phyloP scores from a whole-genome alignment of 2,797 vertebrate genomes.

The Coregonus ussuriensis region DNA sequence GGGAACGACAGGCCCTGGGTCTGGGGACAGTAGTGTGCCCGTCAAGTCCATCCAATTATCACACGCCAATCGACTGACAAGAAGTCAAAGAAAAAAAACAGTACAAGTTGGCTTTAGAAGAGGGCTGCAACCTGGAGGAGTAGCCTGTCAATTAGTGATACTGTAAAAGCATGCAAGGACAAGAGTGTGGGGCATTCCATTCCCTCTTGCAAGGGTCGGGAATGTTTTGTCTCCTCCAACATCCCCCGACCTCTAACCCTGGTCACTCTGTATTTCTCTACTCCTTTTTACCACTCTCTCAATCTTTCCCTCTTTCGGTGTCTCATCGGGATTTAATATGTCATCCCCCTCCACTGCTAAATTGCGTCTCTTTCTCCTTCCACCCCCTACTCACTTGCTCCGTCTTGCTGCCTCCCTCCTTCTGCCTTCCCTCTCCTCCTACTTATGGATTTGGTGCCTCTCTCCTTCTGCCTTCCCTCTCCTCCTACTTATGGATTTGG shows the following conservation, averaged over 20 bases:
- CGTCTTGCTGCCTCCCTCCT: slow-evolving; percentile 22
- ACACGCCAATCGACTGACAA: slow-evolving; percentile 58
- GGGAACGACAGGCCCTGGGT: slow-evolving; percentile 55
- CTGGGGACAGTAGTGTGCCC: slow-evolving; percentile 54
- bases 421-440: slow-evolving; percentile 55
- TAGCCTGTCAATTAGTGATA: slow-evolving; percentile 70
- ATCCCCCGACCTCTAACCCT: slow-evolving; percentile 11
- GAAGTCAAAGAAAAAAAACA: slow-evolving; percentile 8
- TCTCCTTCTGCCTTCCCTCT: no score
- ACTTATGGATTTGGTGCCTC: slow-evolving; percentile 63
- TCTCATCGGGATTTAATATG: neutral
- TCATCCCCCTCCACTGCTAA: neutral
- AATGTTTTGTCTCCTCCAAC: neutral
- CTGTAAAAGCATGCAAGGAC: slow-evolving; percentile 51
- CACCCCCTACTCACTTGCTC: neutral
- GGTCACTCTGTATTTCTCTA: slow-evolving; percentile 18
- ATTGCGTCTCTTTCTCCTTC: neutral
- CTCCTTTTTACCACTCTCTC: neutral
- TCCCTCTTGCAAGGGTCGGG: slow-evolving; percentile 8
- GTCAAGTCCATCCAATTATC: slow-evolving; percentile 72
- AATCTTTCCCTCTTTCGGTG: neutral
- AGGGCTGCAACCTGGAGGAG: slow-evolving; percentile 57
- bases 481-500: no score
- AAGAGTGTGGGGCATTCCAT: slow-evolving; percentile 28
- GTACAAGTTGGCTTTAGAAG: slow-evolving; percentile 38